phyloP scores from a whole-genome alignment of 2,797 vertebrate species.

The Sciaenops ocellatus region DNA sequence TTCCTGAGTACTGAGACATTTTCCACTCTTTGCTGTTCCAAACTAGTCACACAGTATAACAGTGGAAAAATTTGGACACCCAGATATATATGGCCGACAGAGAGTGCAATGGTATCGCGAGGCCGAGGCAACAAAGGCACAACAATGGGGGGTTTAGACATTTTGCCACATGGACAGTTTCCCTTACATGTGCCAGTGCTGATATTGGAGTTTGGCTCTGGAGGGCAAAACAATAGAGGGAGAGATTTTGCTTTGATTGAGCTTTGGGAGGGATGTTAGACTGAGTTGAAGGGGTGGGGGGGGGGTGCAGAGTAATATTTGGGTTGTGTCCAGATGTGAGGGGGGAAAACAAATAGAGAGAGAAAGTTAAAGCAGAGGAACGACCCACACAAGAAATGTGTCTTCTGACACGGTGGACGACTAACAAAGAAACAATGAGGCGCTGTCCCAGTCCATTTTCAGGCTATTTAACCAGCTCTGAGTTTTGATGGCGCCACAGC shows the following conservation, averaged over 20 bases:
- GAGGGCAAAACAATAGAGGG: slow-evolving; percentile 76
- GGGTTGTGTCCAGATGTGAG: slow-evolving; percentile 49
- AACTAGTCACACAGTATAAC: slow-evolving; percentile 76
- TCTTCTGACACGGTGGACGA: background rate
- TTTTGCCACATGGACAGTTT: slow-evolving; percentile 91
- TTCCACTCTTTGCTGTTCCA: slow-evolving; percentile 76
- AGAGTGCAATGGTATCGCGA: slow-evolving; percentile 54
- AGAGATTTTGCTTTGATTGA: slow-evolving; percentile 88
- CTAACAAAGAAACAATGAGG: slow-evolving; percentile 4
- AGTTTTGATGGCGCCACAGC: background rate
- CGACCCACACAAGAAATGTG: slow-evolving; percentile 28
- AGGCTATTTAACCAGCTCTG: background rate
- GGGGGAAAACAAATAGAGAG: slow-evolving; percentile 59
- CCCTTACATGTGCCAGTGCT: slow-evolving; percentile 84
- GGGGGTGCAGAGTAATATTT: slow-evolving; percentile 57
- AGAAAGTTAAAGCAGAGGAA: slow-evolving; percentile 36
- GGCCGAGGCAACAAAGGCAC: slow-evolving; percentile 79
- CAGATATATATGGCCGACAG: slow-evolving; percentile 85
- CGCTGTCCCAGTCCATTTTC: background rate
- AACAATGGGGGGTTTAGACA: slow-evolving; percentile 86
- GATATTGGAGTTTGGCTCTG: slow-evolving; percentile 85
- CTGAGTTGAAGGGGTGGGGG: slow-evolving; percentile 13
- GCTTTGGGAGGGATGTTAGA: slow-evolving; percentile 73
- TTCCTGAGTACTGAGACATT: slow-evolving; percentile 93
- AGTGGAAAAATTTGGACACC: slow-evolving; percentile 72